Conservation (phyloP, 2,888 invertebrate genomes). For the Candidula unifasciata region DNA sequence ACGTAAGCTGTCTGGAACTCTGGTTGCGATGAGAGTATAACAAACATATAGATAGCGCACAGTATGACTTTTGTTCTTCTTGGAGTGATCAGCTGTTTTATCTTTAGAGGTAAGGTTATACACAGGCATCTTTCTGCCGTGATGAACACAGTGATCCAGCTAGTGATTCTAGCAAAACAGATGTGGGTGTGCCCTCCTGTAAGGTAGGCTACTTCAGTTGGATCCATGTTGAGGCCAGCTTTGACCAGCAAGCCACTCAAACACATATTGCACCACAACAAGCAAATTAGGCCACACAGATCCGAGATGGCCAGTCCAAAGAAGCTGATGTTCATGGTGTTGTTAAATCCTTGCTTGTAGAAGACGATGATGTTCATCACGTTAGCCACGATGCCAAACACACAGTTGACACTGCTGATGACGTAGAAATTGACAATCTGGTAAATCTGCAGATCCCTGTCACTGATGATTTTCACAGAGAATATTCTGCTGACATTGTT, state of each 20-base stretch:
- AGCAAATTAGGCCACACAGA: not conserved
- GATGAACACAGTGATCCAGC: not conserved
- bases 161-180: not conserved
- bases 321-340: conserved; percentile 8
- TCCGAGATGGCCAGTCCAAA: not conserved
- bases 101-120: not conserved
- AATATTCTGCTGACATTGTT: not conserved
- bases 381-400: not conserved
- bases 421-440: not conserved
- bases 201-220: not conserved
- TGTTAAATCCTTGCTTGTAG: not conserved
- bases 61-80: not conserved
- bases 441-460: not conserved
- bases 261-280: not conserved
- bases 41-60: not conserved
- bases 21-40: not conserved
- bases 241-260: not conserved
- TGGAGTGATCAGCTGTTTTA: not conserved
- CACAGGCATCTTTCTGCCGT: not conserved
- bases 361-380: not conserved
- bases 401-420: not conserved
- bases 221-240: not conserved
- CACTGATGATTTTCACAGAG: not conserved
- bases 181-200: not conserved
- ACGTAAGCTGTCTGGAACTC: not conserved